Evolutionary conservation across 2,113 vertebrate genomes (phyloP).

Genomic region (Hyaena hyaena): DNA sequence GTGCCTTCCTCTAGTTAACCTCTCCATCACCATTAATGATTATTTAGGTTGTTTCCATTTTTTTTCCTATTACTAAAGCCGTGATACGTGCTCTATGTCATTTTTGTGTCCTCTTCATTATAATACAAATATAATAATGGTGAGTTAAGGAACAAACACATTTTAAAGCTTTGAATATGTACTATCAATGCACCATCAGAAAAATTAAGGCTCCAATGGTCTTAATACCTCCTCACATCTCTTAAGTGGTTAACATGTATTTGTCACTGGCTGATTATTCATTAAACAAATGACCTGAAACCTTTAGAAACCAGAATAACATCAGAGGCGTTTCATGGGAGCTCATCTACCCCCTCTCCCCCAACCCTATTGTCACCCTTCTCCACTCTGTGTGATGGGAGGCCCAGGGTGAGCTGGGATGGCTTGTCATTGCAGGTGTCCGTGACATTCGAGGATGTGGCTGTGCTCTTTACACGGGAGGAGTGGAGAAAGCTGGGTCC

Average conservation of each 20-base stretch:
- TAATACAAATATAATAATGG: neutral
- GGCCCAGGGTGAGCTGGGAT: neutral
- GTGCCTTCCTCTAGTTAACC: neutral
- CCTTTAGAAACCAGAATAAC: neutral
- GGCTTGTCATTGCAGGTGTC: slow-evolving; percentile 63
- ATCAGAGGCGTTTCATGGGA: neutral
- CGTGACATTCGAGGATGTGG: slow-evolving; percentile 71
- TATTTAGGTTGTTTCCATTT: neutral
- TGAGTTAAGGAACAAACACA: neutral
- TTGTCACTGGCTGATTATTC: neutral
- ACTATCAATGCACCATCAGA: neutral
- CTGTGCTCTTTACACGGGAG: slow-evolving; percentile 68
- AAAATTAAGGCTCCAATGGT: neutral
- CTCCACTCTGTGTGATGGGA: neutral
- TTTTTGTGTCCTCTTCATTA: neutral
- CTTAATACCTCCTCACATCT: neutral
- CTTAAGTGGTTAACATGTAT: neutral
- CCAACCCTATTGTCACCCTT: no score
- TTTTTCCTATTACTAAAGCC: neutral
- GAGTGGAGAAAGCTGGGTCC: slow-evolving; percentile 74
- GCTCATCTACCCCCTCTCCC: neutral
- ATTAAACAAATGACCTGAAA: neutral
- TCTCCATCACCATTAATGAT: neutral
- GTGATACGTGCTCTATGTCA: neutral
- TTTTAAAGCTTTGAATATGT: neutral